Percentiles rank a stretch among this genome's conserved stretches.
phyloP scores from a whole-genome alignment of 2,113 vertebrate species.

The Pholis gunnellus region DNA sequence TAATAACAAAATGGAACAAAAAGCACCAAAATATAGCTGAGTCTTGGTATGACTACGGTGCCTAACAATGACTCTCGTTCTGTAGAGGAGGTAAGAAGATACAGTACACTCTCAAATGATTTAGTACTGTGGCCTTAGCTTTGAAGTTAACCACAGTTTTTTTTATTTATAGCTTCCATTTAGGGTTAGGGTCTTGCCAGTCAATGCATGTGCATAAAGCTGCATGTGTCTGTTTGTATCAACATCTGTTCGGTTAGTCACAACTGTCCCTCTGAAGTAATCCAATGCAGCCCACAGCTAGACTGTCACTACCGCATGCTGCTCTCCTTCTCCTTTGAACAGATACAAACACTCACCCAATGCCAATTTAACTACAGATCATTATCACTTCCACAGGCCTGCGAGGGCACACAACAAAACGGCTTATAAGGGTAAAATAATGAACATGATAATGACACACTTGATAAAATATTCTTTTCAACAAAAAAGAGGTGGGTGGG shows the following conservation, averaged over 20 bases:
- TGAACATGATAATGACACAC: slow-evolving; percentile 28
- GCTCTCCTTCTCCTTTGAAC: slow-evolving; percentile 30
- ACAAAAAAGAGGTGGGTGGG: neutral
- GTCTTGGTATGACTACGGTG: neutral
- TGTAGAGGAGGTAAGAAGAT: neutral
- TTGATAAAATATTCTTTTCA: slow-evolving; percentile 31
- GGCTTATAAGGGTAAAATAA: slow-evolving; percentile 14
- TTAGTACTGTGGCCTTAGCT: neutral
- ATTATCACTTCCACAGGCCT: slow-evolving; percentile 22
- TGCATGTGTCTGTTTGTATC: neutral
- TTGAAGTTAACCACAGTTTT: neutral
- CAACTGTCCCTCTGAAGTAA: slow-evolving; percentile 11
- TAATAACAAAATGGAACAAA: neutral
- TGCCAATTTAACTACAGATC: slow-evolving; percentile 20
- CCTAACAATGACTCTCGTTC: neutral
- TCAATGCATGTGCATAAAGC: neutral
- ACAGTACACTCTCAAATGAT: neutral
- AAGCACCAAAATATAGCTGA: neutral
- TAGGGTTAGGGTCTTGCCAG: neutral
- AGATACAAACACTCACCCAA: slow-evolving; percentile 18
- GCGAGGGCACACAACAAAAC: neutral
- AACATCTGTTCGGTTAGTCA: slow-evolving; percentile 16
- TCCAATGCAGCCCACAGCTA: slow-evolving; percentile 1
- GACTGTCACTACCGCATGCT: neutral
- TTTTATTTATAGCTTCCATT: neutral